phyloP scores from a whole-genome alignment of 2,113 vertebrate species.

The Caretta caretta region DNA sequence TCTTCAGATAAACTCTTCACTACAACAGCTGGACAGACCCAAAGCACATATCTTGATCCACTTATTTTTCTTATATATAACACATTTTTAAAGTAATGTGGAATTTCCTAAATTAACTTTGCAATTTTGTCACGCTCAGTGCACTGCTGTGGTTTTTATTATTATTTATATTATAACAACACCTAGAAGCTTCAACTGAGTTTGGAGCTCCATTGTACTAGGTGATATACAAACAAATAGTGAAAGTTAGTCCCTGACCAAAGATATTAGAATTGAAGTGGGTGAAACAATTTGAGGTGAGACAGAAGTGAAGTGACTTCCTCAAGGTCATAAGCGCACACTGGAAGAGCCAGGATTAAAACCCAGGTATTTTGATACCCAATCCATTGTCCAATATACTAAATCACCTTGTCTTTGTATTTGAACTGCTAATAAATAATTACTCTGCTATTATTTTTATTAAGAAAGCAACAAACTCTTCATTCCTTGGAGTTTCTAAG shows the following conservation, averaged over 20 bases:
- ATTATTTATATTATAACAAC: not conserved
- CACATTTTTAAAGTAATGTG: rapidly evolving
- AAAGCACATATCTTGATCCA: not conserved
- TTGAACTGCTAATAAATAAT: not conserved
- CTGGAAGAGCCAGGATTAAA: not conserved
- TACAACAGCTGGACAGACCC: not conserved
- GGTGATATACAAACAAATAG: not conserved
- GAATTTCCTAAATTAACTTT: not conserved
- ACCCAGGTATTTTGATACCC: not conserved
- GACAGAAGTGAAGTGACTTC: not conserved
- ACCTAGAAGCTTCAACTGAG: not conserved
- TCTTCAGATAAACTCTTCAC: not conserved
- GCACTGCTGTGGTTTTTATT: not conserved
- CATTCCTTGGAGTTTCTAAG: not conserved
- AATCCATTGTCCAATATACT: not conserved
- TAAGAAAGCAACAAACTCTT: not conserved
- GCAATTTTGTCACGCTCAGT: not conserved
- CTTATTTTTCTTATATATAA: not conserved
- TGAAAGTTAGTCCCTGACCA: not conserved
- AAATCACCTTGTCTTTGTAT: not conserved
- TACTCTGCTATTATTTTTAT: not conserved
- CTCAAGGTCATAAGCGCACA: not conserved
- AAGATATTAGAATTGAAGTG: not conserved
- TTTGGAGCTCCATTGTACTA: not conserved
- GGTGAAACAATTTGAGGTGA: not conserved